These are phyloP conservation scores for Schizothorax lantsangensis DNA, from an alignment of 2,797 vertebrate genomes.

Conservation along the genomic window DNA sequence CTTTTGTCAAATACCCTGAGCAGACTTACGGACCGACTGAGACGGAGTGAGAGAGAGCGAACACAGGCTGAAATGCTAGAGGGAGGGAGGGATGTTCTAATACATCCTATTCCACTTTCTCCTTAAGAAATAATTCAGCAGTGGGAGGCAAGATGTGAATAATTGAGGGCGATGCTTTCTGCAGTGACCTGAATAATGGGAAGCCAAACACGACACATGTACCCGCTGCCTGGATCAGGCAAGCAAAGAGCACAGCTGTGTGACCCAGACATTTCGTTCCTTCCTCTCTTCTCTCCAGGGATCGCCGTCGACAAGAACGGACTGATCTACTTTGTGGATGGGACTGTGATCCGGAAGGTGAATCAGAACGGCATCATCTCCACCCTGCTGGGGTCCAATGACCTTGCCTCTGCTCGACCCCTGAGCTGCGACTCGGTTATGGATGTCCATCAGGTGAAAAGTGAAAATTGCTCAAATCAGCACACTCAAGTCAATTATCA, in stretches of 20 bases:
- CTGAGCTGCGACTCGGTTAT: constrained; percentile 96
- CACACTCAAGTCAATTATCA: neutral
- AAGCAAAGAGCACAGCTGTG: constrained; percentile 66
- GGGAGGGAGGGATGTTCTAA: constrained; percentile 36
- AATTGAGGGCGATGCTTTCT: constrained; percentile 82
- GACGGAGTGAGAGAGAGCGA: neutral
- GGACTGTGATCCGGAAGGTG: constrained; percentile 96
- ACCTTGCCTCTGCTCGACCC: constrained; percentile 94
- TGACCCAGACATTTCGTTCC: constrained; percentile 63
- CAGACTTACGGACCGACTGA: neutral
- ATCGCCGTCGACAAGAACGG: constrained; percentile 94
- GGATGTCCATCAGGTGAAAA: constrained; percentile 94
- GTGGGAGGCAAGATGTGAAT: constrained; percentile 79
- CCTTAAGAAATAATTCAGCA: constrained; percentile 81
- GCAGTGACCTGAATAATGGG: constrained; percentile 86
- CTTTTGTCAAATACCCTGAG: constrained; percentile 64
- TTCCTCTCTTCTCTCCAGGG: constrained; percentile 75
- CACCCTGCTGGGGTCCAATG: constrained; percentile 95
- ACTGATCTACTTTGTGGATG: constrained; percentile 97
- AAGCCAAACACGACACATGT: constrained; percentile 83
- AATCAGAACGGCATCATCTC: constrained; percentile 97
- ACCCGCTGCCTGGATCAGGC: constrained; percentile 75
- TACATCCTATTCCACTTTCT: constrained; percentile 81
- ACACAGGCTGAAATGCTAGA: constrained; percentile 8
- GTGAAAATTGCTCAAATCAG: neutral